These are phyloP conservation scores for Malurus elegans DNA, from an alignment of 2,113 vertebrate species.

Conservation along the genomic window DNA sequence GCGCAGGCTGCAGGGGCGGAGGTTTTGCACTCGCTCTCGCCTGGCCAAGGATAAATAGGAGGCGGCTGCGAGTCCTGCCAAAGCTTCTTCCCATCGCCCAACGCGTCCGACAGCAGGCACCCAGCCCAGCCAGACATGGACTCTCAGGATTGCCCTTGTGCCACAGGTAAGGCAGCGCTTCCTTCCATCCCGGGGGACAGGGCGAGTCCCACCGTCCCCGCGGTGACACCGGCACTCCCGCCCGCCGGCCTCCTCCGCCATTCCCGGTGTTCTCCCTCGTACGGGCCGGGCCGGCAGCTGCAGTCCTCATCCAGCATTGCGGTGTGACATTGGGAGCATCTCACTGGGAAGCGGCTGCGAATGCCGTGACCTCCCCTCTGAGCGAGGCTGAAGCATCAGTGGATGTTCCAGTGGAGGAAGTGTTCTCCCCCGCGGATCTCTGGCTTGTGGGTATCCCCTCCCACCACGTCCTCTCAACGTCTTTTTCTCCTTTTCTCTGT, in stretches of 20 bases:
- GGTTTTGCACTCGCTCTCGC: slow-evolving; percentile 35
- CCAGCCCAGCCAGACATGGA: slow-evolving; percentile 64
- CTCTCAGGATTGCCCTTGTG: slow-evolving; percentile 73
- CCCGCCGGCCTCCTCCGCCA: not conserved
- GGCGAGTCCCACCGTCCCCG: not conserved
- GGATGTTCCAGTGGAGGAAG: not conserved
- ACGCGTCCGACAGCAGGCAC: not conserved
- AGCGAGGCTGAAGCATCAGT: not conserved
- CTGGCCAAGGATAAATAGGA: slow-evolving; percentile 65
- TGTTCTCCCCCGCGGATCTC: not conserved
- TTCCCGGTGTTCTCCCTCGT: not conserved
- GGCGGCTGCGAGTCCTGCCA: not conserved
- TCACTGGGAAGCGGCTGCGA: not conserved
- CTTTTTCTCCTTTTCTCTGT: not conserved
- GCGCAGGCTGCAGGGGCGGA: slow-evolving; percentile 67
- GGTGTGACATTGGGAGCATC: not conserved
- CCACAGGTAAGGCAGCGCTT: slow-evolving; percentile 56
- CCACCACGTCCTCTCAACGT: not conserved
- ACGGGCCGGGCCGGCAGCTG: not conserved
- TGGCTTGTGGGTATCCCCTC: not conserved
- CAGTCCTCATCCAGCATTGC: not conserved
- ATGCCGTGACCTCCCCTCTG: not conserved
- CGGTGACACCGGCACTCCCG: accelerated
- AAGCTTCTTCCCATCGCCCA: not conserved
- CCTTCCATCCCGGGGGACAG: not conserved